Evolutionary conservation across 1,140 invertebrate species (phyloP).

Genomic region (Hylyphantes graminicola): DNA sequence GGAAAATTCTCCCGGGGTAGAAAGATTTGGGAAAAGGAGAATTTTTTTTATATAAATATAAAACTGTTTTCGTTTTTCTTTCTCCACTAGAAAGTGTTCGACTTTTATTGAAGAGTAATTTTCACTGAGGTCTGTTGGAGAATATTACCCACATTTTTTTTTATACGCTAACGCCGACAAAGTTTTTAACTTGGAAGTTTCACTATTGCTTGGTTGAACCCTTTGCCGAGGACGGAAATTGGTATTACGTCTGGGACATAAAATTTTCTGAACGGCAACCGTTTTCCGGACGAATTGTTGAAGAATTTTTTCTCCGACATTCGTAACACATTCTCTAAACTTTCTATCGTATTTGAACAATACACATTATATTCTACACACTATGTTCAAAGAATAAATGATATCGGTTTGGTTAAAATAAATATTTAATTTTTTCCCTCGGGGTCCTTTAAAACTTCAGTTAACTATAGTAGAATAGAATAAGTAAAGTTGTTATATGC

Average conservation of each 20-base stretch:
- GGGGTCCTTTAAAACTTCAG: too few species aligned
- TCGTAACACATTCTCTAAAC: neutral
- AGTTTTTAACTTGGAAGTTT: constrained; percentile 34
- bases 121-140: constrained; percentile 24
- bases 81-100: constrained; percentile 18
- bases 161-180: neutral
- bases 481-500: too few species aligned
- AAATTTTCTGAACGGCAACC: constrained; percentile 2
- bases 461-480: too few species aligned
- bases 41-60: neutral
- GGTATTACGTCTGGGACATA: constrained; percentile 30
- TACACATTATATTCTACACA: too few species aligned
- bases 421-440: too few species aligned
- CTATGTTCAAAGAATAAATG: too few species aligned
- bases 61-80: constrained; percentile 20
- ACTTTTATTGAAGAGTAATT: constrained; percentile 48
- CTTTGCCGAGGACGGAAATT: constrained; percentile 17
- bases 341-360: too few species aligned
- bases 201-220: neutral
- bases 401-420: too few species aligned
- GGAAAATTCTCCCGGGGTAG: constrained; percentile 5
- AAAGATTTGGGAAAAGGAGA: constrained; percentile 26
- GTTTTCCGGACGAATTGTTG: constrained; percentile 21
- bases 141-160: neutral
- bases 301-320: constrained; percentile 9